Evolutionary conservation across 2,888 invertebrate species (phyloP), one percentile per base, ranked within the genome.

Genomic region (Drosophila suboccidentalis): DNA sequence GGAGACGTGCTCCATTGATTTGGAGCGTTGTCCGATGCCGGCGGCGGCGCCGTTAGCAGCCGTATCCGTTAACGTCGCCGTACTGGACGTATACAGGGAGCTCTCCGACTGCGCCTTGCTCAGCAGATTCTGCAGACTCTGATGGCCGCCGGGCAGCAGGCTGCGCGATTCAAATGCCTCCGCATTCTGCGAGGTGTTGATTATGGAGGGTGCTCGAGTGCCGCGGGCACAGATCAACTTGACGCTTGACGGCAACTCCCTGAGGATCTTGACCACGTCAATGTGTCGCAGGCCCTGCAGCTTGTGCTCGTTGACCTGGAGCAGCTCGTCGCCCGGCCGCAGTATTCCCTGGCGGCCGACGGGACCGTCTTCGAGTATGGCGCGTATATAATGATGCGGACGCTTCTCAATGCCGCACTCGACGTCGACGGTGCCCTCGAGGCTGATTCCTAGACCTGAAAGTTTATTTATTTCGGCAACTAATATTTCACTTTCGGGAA

Each of bases 371-470:
- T 97, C 97, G 69, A 99, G 94, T 81, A 99, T 98, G 36, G 98
- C 98, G 80, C 99, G 95, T 87, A 99, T 99, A 92, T 98, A 99
- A 93, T 99, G 99, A 93, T 99, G 99, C n/a, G 99, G 99, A 82
- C 98, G 95, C 43, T 98, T 96, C 94, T 99, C 99, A 82, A 97
- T 95, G 3, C 99, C 99, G 84, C 97, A 97, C 93, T 99, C 99
- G 26, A 99, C 98, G 91, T 99, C 99, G 13, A 99, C 99, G 0
- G 99, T 99, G 36, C 99, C 99, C 93, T 99, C 99, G 75, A 99
- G 94, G 92, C 98, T 99, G 89, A 99, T 98, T 5, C 99, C 99
- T 75, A 99, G 94, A 57, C 98, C 99, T 89, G 96, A 96, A 88
- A 98, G 95, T 94, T 98, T 98, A 88, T 96, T 96, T 80, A 99